Percentiles rank a stretch among this genome's conserved stretches.
Evolutionary conservation across 1,140 invertebrate genomes (phyloP).

Genomic region (Achatina immaculata): DNA sequence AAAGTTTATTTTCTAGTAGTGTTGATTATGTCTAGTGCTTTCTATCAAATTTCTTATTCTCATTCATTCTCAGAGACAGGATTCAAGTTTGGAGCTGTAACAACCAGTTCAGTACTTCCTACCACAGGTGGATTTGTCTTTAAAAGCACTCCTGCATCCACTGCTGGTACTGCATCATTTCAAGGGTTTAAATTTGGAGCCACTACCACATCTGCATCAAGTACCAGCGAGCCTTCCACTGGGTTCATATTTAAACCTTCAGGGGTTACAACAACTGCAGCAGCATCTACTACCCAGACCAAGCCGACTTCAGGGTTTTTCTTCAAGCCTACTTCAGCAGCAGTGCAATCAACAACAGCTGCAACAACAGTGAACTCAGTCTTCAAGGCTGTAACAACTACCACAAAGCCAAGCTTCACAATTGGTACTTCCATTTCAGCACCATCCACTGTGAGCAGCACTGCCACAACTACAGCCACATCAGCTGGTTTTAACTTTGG

Average conservation of each 20-base stretch:
- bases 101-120: not conserved
- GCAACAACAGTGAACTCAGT: not conserved
- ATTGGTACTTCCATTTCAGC: not conserved
- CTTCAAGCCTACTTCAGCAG: not conserved
- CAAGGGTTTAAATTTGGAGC: constrained; percentile 48
- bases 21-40: too few species aligned
- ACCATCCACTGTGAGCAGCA: not conserved
- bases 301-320: constrained; percentile 19
- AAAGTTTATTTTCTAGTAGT: too few species aligned
- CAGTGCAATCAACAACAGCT: not conserved
- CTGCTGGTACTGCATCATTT: constrained; percentile 11
- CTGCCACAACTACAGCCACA: not conserved
- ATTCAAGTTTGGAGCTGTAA: constrained; percentile 36
- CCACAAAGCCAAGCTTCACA: not conserved
- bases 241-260: constrained; percentile 33
- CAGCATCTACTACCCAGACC: not conserved
- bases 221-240: constrained; percentile 17
- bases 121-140: constrained; percentile 47
- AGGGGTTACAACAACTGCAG: constrained; percentile 21
- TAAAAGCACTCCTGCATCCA: constrained; percentile 36
- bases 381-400: not conserved
- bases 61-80: constrained; percentile 21
- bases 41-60: too few species aligned
- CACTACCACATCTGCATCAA: constrained; percentile 16
- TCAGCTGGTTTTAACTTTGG: constrained; percentile 1